phyloP scores from a whole-genome alignment of 2,888 invertebrate species.

The Eilema griseolum region DNA sequence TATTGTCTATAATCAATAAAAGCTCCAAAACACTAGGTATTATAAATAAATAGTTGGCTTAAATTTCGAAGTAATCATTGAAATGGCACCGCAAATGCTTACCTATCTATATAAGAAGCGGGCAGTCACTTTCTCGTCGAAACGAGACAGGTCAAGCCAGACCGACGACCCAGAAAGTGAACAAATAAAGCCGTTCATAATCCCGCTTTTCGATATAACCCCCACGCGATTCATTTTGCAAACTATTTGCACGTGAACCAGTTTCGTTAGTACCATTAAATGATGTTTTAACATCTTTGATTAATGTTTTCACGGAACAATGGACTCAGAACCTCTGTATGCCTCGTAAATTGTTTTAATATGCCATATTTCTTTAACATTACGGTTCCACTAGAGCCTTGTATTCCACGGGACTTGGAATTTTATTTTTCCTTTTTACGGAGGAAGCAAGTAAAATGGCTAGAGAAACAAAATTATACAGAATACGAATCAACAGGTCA shows the following conservation, averaged over 20 bases:
- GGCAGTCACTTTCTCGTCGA: constrained; percentile 52
- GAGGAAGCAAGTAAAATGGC: background rate
- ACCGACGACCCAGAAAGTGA: constrained; percentile 78
- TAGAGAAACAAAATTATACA: too few relatives aligned
- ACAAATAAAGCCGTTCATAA: constrained; percentile 62
- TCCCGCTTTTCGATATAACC: constrained; percentile 64
- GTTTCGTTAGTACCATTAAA: constrained; percentile 49
- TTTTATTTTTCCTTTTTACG: background rate
- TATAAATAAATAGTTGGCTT: background rate
- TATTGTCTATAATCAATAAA: constrained; percentile 25
- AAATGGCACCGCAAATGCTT: constrained; percentile 19
- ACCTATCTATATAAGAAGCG: constrained; percentile 42
- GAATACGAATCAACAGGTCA: background rate
- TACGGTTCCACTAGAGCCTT: background rate
- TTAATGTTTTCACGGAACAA: constrained; percentile 32
- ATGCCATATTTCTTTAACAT: background rate
- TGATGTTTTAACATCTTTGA: constrained; percentile 44
- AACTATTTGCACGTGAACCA: constrained; percentile 59
- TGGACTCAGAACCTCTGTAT: background rate
- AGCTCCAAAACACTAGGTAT: constrained; percentile 11
- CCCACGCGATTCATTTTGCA: constrained; percentile 59
- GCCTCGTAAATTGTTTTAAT: background rate
- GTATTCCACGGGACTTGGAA: background rate
- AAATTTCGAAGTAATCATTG: constrained; percentile 14
- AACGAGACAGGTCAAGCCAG: constrained; percentile 73